Conservation (phyloP, 2,888 invertebrate genomes). For the Hydropsyche betteni region DNA sequence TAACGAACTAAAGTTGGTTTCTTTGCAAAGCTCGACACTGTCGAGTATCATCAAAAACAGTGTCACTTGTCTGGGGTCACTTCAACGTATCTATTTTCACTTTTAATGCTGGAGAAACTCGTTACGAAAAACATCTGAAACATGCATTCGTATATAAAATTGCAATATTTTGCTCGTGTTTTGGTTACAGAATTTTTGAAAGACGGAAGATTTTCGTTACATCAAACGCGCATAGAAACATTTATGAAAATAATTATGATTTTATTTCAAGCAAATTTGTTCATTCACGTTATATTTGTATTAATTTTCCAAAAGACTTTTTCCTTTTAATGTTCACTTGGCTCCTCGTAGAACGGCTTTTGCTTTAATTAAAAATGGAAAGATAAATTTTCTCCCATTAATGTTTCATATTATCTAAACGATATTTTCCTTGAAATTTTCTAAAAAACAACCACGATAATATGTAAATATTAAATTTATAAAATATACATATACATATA, state of each 20-base stretch:
- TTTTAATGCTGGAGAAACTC: neutral
- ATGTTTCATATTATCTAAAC: slow-evolving; percentile 1
- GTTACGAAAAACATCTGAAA: too few species aligned
- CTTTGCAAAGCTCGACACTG: neutral
- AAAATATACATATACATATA: too few species aligned
- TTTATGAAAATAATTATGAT: too few species aligned
- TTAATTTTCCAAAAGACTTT: neutral
- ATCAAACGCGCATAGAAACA: too few species aligned
- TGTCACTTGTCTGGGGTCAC: neutral
- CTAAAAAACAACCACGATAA: neutral
- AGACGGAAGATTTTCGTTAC: too few species aligned
- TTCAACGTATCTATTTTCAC: slow-evolving; percentile 16
- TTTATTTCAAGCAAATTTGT: neutral
- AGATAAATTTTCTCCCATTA: neutral
- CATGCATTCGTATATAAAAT: too few species aligned
- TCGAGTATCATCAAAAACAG: neutral
- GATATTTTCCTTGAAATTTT: neutral
- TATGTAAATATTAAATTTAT: too few species aligned
- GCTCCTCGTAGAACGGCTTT: neutral
- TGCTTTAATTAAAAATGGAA: slow-evolving; percentile 10
- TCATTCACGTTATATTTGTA: neutral
- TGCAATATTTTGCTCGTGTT: too few species aligned
- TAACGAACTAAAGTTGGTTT: neutral
- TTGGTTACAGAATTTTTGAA: too few species aligned
- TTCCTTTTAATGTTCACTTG: slow-evolving; percentile 1